Conservation (phyloP, 2,113 vertebrate genomes). For the Helogale parvula region DNA sequence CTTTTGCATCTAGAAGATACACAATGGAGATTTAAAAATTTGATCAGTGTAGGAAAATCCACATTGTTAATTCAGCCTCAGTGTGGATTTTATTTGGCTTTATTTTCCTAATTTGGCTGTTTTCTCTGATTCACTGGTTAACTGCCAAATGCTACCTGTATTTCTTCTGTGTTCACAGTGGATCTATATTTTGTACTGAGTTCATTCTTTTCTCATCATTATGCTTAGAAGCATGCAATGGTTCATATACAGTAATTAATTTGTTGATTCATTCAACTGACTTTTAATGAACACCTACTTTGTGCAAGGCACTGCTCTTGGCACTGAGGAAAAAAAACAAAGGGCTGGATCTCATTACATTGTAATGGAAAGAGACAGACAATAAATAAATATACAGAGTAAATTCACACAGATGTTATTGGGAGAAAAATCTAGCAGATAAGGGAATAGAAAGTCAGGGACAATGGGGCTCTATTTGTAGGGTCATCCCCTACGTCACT, state of each 20-base stretch:
- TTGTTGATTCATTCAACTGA: not conserved
- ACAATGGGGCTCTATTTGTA: not conserved
- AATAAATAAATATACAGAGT: not conserved
- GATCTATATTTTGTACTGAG: not conserved
- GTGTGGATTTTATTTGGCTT: not conserved
- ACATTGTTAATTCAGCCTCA: not conserved
- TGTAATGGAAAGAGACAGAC: not conserved
- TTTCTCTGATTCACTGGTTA: not conserved
- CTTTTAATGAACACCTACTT: conserved; percentile 17
- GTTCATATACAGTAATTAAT: not conserved
- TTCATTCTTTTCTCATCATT: not conserved
- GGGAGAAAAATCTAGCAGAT: not conserved
- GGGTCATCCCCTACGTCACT: too few relatives aligned
- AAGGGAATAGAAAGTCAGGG: not conserved
- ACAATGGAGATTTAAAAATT: not conserved
- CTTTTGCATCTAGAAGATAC: not conserved
- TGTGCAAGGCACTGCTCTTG: not conserved
- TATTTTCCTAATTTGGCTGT: not conserved
- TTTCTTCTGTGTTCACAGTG: not conserved
- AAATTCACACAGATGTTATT: not conserved
- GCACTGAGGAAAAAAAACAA: not conserved
- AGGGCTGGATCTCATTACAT: not conserved
- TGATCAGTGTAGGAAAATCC: not conserved
- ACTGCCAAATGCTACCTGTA: not conserved
- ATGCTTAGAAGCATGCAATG: not conserved